Evolutionary conservation across 2,113 vertebrate genomes (phyloP), one percentile per base, ranked within the genome.

Genomic region (Parus major): DNA sequence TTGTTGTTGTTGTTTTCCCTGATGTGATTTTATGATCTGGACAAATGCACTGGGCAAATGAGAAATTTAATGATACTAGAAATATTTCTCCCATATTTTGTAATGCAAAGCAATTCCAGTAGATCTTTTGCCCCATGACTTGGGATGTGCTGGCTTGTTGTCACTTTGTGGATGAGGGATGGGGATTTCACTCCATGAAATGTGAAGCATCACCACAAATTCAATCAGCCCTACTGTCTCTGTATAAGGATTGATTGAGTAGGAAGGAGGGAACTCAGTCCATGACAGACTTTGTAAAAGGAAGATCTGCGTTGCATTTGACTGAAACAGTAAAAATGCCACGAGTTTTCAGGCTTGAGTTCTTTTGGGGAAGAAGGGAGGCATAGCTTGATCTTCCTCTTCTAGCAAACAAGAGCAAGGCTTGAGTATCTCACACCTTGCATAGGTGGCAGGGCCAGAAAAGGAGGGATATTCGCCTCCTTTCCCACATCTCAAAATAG

Each of bases 31-130:
- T 85, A 31, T 17, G 63, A 75, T 88, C 72, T 79, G 59, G 90
- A 90, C 91, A 93, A 92, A 86, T 44, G 25, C 73, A 39, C 23
- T 50, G 61, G 72, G 68, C 79, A 95, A 96, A 97, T 88, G 93
- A 96, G 82, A 84, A 96, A 96, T 96, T 77, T 97, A 95, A 94
- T 81, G 56, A 46, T 78, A 84, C 55, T 71, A 86, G 95, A 94
- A 94, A 81, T 69, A 71, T 95, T 93, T 93, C 82, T 90, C 21
- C 49, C 12, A 31, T 86, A 29, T 73, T 94, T 53, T 39, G 41
- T 92, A 71, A 94, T 52, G 52, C 60, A 56, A 47, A 91, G 71
- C 92, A 80, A 94, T 93, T 93, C 68, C 82, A 75, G 5, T 10
- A 35, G 88, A 64, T 83, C 53, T 81, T 81, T 82, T 25, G 35